These are phyloP conservation scores for Phocoena phocoena DNA, from an alignment of 2,113 vertebrate species.

Conservation along the genomic window DNA sequence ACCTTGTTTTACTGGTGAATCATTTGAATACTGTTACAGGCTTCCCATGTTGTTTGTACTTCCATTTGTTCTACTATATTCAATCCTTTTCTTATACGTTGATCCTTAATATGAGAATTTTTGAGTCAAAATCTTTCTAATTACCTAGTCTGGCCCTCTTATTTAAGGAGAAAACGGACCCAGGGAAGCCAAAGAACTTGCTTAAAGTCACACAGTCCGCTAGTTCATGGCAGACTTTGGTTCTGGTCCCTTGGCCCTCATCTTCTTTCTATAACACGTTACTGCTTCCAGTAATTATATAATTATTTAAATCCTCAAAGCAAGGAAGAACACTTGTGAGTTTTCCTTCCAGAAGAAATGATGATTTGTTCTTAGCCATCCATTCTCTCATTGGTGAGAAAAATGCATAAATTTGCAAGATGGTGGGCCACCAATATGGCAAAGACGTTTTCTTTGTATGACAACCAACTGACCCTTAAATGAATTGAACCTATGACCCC, in stretches of 20 bases:
- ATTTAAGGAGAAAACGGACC: constrained; percentile 18
- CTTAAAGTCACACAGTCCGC: not conserved
- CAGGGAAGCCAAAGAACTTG: constrained; percentile 45
- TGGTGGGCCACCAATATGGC: constrained; percentile 54
- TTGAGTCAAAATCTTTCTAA: not conserved
- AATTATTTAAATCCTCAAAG: constrained; percentile 29
- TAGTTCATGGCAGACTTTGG: not conserved
- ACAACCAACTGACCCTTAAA: constrained; percentile 79
- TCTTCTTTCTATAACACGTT: not conserved
- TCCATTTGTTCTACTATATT: not conserved
- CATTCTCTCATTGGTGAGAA: constrained; percentile 48
- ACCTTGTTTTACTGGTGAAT: not conserved
- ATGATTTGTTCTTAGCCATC: constrained; percentile 50
- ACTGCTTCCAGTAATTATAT: not conserved
- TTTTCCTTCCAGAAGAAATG: constrained; percentile 41
- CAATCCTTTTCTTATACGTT: not conserved
- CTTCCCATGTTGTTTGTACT: not conserved
- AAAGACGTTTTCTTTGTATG: constrained; percentile 74
- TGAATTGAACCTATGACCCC: constrained; percentile 75
- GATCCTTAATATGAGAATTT: not conserved
- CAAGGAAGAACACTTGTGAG: not conserved
- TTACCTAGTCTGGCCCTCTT: not conserved
- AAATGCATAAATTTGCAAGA: constrained; percentile 73
- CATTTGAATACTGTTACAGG: not conserved
- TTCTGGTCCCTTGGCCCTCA: not conserved